A percentile compares a stretch with the other conserved stretches of the same genome.
phyloP scores from a whole-genome alignment of 2,113 vertebrate species.

The Syngnathus floridae region DNA sequence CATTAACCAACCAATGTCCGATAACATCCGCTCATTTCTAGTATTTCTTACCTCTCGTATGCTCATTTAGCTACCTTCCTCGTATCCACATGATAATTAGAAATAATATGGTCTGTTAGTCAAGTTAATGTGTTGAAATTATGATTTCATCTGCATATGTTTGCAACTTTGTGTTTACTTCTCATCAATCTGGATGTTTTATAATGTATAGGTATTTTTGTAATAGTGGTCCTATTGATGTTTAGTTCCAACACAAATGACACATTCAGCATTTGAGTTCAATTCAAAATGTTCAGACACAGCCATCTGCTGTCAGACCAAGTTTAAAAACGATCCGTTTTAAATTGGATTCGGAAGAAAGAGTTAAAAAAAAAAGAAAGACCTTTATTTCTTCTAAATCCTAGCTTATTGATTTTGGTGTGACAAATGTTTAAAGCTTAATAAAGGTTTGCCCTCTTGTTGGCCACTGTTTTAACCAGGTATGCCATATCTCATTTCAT shows the following conservation, averaged over 20 bases:
- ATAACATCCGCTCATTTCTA: not conserved
- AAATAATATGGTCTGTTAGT: not conserved
- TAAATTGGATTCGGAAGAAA: not conserved
- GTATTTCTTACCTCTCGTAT: not conserved
- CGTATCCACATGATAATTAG: not conserved
- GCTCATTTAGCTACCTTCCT: not conserved
- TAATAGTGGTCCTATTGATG: not conserved
- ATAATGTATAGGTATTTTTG: not conserved
- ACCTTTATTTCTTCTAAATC: not conserved
- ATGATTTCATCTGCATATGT: not conserved
- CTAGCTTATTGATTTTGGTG: not conserved
- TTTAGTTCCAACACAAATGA: not conserved
- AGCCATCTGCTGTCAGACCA: not conserved
- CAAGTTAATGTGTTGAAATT: not conserved
- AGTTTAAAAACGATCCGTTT: not conserved
- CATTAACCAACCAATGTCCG: not conserved
- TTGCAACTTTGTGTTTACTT: not conserved
- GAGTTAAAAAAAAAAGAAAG: not conserved
- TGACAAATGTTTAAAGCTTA: not conserved
- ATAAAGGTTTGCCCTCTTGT: conserved; percentile 6
- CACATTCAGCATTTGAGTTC: not conserved
- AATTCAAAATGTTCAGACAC: not conserved
- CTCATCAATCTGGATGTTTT: not conserved
- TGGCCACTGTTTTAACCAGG: conserved; percentile 46
- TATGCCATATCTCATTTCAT: conserved; percentile 40